Base-by-base conservation (phyloP, 2,888 invertebrate genomes). In the Drosophila niveifrons region DNA sequence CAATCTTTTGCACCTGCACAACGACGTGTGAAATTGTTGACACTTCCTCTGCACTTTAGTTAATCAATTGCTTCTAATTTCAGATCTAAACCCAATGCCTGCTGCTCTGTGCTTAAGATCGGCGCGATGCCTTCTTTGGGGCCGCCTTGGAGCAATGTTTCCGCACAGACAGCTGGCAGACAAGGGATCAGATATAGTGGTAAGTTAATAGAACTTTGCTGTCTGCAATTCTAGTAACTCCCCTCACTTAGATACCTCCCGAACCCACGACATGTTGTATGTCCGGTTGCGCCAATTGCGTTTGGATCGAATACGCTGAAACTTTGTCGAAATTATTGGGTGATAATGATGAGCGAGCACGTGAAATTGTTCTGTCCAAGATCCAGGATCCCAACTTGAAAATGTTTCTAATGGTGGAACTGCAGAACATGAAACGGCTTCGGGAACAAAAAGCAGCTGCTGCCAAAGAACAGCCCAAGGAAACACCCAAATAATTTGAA, bases 211-310 rank as follows among this genome's bases (percentile, higher is more conserved):
- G 9, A 8, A 8, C 1, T 15, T 17, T 11, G 17, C 17, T 51
- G 18, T 10, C 3, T 18, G 11, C 1, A 4, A 2, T 13, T 8
- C 47, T 13, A 23, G 23, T 0, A 23, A 6, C 1, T 23, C 6
- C 23, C 6, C 23, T 23, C 0, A 23, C 1, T 2, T 46, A 92
- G 93, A 70, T 93, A 13, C 93, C 93, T 15, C 90, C 91, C 4
- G 92, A 93, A 64, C 98, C 98, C 0, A 96, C 96, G 2, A 95
- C 94, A 28, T 98, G 98, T 91, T 98, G 98, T 89, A 96, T 96
- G 94, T 96, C 97, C 0, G 98, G 98, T 0, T 98, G 98, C 93
- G 94, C 96, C 0, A 98, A 98, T 92, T 98, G 98, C 91, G 98
- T 98, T 4, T 98, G 97, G 96, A 95, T 98, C 56, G 95, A 95